Base-by-base conservation (phyloP, 1,140 invertebrate genomes). In the Ceratosolen solmsi region DNA sequence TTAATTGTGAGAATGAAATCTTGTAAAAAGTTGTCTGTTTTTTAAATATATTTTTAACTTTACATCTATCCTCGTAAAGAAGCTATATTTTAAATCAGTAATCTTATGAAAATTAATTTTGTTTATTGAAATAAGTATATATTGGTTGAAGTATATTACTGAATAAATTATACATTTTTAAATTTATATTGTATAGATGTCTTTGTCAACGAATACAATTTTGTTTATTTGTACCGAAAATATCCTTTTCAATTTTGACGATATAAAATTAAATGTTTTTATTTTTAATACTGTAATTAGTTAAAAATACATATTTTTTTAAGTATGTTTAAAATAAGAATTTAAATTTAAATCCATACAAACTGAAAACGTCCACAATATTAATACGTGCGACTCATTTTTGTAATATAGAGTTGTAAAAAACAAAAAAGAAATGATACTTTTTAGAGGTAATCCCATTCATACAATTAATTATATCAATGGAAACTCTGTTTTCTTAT, bases 401-500 rank as follows among this genome's bases (percentile, higher is more conserved):
- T 76, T 82, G 80, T 82, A 76, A 74, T 76, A 82, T 82, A 82
- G 73, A 76, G 56, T 76, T 76, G 72, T 82, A 76, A 82, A 76
- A 81, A 68, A 75, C 5, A 33, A 33, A 51, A 63, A 2, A 80
- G 41, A 49, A 46, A 49, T 63, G 38, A 65, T 74, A 51, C 36
- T 65, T 80, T 54, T 74, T 74, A 74, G 71, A 46, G 54, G 22
- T 41, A 38, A 60, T 41, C 56, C 30, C 51, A 17, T 65, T 68
- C 17, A 68, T 33, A 68, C 22, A 51, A 73, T 41, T 13, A 60
- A 60, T 63, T 38, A 63, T 9, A 63, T 73, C 5, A 72, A 76
- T 36, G 33, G 51, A 75, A 82, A 70, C 80, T 82, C 80, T 82
- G 80, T 76, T 82, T 82, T 82, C 73, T 82, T 82, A 15, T 56